A percentile compares a stretch with the other conserved stretches of the same genome.
Evolutionary conservation across 2,113 vertebrate genomes (phyloP).

Genomic region (Daphoenositta chrysoptera): DNA sequence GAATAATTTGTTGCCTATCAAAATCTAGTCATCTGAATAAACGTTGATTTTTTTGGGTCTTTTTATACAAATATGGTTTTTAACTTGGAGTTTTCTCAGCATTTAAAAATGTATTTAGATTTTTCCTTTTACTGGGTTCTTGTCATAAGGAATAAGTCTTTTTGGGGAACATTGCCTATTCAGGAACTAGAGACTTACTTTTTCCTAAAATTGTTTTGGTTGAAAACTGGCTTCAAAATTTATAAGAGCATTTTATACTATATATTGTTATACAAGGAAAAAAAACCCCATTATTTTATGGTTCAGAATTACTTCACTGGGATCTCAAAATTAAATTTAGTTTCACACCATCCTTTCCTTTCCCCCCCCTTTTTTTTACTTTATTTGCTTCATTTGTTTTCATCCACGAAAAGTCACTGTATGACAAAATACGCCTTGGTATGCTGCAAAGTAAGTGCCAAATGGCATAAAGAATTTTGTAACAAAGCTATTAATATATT

Average conservation of each 20-base stretch:
- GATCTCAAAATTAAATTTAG: neutral
- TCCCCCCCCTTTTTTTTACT: neutral
- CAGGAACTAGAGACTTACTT: neutral
- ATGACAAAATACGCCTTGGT: neutral
- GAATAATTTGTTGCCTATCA: neutral
- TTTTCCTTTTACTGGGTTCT: neutral
- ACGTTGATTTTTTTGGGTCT: neutral
- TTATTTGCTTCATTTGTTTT: neutral
- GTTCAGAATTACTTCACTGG: neutral
- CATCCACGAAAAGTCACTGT: neutral
- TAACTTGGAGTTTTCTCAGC: neutral
- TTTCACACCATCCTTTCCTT: neutral
- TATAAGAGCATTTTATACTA: neutral
- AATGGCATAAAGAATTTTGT: neutral
- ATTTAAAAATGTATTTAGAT: neutral
- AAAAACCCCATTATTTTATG: neutral
- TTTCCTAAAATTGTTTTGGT: neutral
- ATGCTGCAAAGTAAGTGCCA: neutral
- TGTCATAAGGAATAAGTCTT: neutral
- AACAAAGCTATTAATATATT: neutral
- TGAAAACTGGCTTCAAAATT: neutral
- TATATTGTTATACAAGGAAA: neutral
- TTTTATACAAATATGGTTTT: neutral
- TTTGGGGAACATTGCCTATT: neutral
- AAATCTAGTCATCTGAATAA: neutral